Evolutionary conservation across 1,140 invertebrate genomes (phyloP).

Genomic region (Paraescarpia echinospica): DNA sequence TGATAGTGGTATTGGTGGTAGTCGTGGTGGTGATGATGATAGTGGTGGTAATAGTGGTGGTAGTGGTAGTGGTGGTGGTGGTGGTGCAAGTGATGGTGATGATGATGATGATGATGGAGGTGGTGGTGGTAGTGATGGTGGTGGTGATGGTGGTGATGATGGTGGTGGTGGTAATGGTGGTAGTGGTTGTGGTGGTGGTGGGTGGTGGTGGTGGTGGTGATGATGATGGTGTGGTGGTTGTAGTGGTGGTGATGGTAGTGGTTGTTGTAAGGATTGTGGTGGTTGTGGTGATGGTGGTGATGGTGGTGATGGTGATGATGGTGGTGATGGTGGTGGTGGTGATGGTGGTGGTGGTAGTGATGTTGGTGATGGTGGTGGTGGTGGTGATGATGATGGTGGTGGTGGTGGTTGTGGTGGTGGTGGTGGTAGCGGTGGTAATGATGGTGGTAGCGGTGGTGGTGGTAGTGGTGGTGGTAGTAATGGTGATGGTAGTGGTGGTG

Average conservation of each 20-base stretch:
- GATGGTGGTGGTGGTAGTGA: background rate
- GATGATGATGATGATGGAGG: background rate
- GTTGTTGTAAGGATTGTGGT: background rate
- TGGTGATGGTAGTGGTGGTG: constrained; percentile 3
- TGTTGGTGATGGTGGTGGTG: background rate
- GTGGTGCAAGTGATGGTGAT: background rate
- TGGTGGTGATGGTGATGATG: background rate
- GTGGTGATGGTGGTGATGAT: background rate
- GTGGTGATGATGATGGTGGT: background rate
- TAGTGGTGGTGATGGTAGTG: constrained; percentile 16
- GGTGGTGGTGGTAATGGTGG: background rate
- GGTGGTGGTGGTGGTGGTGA: constrained; percentile 18
- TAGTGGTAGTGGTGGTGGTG: constrained; percentile 12
- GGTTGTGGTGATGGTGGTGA: background rate
- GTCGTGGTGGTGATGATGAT: constrained; percentile 1
- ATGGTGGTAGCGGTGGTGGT: background rate
- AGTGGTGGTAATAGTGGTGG: constrained; percentile 9
- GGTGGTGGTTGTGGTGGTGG: background rate
- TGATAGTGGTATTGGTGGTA: constrained; percentile 1
- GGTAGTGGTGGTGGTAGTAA: background rate
- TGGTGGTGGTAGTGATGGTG: constrained; percentile 7
- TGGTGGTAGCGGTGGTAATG: background rate
- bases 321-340: background rate
- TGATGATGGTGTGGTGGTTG: constrained; percentile 13
- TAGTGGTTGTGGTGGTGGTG: constrained; percentile 10